These are phyloP conservation scores for Chrysina gloriosa DNA, from an alignment of 2,888 invertebrate genomes.

Conservation along the genomic window DNA sequence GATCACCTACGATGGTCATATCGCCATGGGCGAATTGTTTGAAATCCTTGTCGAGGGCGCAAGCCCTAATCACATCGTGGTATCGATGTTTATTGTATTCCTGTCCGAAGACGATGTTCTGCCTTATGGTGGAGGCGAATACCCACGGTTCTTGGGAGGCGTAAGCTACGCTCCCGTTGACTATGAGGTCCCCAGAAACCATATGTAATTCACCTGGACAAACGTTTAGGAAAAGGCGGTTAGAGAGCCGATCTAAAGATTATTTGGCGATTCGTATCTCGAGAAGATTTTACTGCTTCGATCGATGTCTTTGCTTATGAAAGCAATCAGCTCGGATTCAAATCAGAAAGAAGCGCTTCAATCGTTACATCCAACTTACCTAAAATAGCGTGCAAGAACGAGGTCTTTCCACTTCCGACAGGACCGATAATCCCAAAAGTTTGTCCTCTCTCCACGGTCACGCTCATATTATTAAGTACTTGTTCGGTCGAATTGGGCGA, in stretches of 20 bases:
- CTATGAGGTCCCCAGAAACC: constrained; percentile 71
- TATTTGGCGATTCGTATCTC: no score
- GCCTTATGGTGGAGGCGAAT: constrained; percentile 79
- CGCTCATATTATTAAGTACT: constrained; percentile 57
- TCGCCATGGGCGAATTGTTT: constrained; percentile 78
- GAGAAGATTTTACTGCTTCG: no score
- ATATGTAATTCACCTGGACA: constrained; percentile 69
- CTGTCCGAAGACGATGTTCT: constrained; percentile 88
- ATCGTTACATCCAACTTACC: no score
- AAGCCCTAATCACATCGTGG: constrained; percentile 71
- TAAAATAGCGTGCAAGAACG: constrained; percentile 78
- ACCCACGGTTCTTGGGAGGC: constrained; percentile 90
- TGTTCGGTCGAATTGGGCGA: constrained; percentile 56
- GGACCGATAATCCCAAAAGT: constrained; percentile 70
- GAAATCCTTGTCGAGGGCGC: constrained; percentile 80
- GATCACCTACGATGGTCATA: constrained; percentile 83
- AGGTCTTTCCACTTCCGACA: constrained; percentile 74
- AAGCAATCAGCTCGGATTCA: no score
- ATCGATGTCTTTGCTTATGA: no score
- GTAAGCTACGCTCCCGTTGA: constrained; percentile 77
- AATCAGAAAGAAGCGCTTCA: no score
- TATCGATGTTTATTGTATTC: constrained; percentile 72
- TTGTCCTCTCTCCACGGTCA: constrained; percentile 56
- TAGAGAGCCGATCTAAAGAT: no score
- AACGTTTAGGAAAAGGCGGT: no score